Evolutionary conservation across 2,888 invertebrate genomes (phyloP), one percentile per base, ranked within the genome.

Genomic region (Lasioglossum pauxillum): DNA sequence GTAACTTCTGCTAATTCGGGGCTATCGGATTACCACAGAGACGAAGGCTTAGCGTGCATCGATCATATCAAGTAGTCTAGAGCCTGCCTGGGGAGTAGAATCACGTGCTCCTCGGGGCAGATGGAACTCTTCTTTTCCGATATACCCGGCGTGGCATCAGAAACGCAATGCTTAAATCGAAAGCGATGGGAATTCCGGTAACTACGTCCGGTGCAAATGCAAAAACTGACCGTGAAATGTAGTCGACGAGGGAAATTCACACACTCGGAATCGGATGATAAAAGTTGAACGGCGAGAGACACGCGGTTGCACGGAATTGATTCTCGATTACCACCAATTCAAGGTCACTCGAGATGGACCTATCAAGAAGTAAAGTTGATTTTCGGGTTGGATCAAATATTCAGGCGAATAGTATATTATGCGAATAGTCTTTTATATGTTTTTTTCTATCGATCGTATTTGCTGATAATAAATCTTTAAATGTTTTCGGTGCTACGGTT

Each of bases 11-110:
- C 67, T 53, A 79, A 79, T 75, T 84, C 57, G 60, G 69, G 23
- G 35, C 35, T n/a, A 8, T 19, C 27, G 57, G 27, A 72, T 46
- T 27, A 67, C 41, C 49, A 46, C 35, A 71, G 44, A 72, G 75
- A 64, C 38, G 78, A 78, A 74, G 77, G 67, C 57, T 82, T 44
- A 19, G 3, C n/a, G 53, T 41, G 49, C 41, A 69, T n/a, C 84
- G 71, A 83, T 64, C 84, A 75, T 84, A 84, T 53, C 57, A 75
- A 78, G 49, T 84, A 83, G 57, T 14, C n/a, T 8, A 12, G 27
- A 19, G 44, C 38, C 73, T 67, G 31, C 14, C n/a, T n/a, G 16
- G 41, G 53, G 38, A 74, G 31, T 60, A 46, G 73, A 75, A 83
- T 71, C 76, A 57, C 64, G 76, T 41, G 35, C 10, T 41, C 27